phyloP scores from a whole-genome alignment of 2,888 invertebrate species.

The Dimorphilus gyrociliatus region DNA sequence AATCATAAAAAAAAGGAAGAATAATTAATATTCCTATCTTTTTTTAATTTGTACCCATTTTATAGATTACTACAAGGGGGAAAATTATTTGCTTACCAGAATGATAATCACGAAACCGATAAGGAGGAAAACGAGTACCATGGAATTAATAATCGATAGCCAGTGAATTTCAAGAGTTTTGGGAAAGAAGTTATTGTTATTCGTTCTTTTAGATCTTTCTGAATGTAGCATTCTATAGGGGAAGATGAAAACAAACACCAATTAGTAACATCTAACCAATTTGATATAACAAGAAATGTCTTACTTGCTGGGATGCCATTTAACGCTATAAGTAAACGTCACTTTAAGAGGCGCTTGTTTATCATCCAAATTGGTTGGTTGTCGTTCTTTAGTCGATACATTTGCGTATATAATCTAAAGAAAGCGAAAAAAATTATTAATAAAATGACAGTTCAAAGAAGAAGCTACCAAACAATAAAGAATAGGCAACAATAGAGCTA shows the following conservation, averaged over 20 bases:
- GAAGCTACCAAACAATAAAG: background rate
- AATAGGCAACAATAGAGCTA: too few relatives aligned
- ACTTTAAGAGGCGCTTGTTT: conserved; percentile 30
- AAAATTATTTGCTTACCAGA: conserved; percentile 31
- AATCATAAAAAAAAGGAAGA: too few relatives aligned
- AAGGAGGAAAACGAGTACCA: conserved; percentile 40
- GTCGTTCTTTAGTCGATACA: conserved; percentile 37
- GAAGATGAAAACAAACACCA: conserved; percentile 1
- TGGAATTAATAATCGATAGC: conserved; percentile 43
- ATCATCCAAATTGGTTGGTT: conserved; percentile 34
- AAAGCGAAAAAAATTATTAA: conserved; percentile 3
- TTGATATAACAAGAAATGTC: conserved; percentile 10
- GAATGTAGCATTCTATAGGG: conserved; percentile 4
- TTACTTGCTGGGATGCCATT: conserved; percentile 39
- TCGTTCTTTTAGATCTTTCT: conserved; percentile 30
- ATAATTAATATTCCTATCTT: too few relatives aligned
- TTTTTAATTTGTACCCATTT: background rate
- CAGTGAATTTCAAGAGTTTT: conserved; percentile 43
- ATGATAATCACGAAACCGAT: conserved; percentile 42
- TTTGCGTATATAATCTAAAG: conserved; percentile 40
- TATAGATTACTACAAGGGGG: too few relatives aligned
- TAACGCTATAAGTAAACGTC: conserved; percentile 40
- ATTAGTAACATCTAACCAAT: background rate
- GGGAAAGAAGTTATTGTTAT: conserved; percentile 39
- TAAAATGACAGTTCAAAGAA: conserved; percentile 2